Evolutionary conservation across 1,140 invertebrate genomes (phyloP).

Genomic region (Cydia amplana): DNA sequence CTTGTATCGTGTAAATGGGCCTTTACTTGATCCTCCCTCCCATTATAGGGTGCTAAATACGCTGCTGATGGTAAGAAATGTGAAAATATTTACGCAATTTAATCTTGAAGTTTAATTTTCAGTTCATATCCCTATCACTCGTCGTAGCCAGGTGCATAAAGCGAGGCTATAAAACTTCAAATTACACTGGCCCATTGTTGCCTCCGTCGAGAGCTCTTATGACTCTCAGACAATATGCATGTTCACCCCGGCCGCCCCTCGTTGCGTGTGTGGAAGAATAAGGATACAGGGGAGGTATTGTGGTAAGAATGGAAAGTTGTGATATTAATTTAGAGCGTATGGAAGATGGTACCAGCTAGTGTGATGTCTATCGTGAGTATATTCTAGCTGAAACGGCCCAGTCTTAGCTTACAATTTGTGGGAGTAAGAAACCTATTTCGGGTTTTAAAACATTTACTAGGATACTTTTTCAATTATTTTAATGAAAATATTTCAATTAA

Average conservation of each 20-base stretch:
- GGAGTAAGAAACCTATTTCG: too few species aligned
- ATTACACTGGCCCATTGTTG: constrained; percentile 69
- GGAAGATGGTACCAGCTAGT: not conserved
- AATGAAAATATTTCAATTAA: too few species aligned
- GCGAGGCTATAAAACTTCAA: constrained; percentile 71
- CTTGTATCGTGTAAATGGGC: too few species aligned
- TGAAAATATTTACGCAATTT: not conserved
- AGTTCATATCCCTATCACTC: not conserved
- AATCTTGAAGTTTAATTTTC: not conserved
- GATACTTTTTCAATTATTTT: too few species aligned
- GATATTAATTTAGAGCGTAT: constrained; percentile 15
- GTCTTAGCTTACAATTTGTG: too few species aligned
- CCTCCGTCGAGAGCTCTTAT: constrained; percentile 54
- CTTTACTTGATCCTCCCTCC: too few species aligned
- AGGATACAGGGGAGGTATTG: constrained; percentile 7
- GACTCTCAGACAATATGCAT: constrained; percentile 66
- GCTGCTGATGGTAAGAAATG: not conserved
- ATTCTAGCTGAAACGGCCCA: too few species aligned
- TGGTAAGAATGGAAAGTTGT: constrained; percentile 15
- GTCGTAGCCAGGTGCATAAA: constrained; percentile 43
- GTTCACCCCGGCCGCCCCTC: constrained; percentile 47
- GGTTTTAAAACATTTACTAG: too few species aligned
- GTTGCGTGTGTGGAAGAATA: constrained; percentile 36
- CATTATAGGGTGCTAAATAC: too few species aligned
- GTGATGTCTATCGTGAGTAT: not conserved